Evolutionary conservation across 2,113 vertebrate species (phyloP).

Genomic region (Ginglymostoma cirratum): DNA sequence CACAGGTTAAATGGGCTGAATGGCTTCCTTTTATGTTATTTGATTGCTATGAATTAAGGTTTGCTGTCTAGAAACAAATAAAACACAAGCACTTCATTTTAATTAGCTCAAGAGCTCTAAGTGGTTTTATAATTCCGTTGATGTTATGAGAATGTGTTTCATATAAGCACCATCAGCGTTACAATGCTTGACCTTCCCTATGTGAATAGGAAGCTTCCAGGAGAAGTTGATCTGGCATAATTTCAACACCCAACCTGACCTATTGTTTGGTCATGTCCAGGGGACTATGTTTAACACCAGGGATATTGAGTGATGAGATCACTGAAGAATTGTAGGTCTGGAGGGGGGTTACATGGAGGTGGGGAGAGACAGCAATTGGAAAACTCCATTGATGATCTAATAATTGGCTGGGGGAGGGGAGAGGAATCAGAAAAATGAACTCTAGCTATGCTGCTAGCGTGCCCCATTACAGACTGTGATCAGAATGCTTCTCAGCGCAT

Average conservation of each 20-base stretch:
- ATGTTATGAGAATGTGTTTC: neutral
- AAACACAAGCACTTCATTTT: neutral
- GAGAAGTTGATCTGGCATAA: neutral
- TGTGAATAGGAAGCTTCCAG: neutral
- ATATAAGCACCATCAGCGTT: neutral
- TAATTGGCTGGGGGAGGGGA: neutral
- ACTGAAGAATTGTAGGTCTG: neutral
- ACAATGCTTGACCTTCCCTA: neutral
- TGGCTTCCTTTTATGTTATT: neutral
- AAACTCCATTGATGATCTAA: neutral
- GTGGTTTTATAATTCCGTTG: neutral
- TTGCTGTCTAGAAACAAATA: neutral
- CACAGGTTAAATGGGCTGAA: neutral
- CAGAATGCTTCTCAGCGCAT: neutral
- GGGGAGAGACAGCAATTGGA: neutral
- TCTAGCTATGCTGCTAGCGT: neutral
- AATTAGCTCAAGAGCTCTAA: neutral
- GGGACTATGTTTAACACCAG: neutral
- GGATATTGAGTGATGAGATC: no score
- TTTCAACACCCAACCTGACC: neutral
- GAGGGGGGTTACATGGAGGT: neutral
- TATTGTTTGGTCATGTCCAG: neutral
- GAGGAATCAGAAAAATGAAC: neutral
- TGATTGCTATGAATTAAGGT: neutral
- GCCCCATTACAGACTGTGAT: neutral